phyloP scores from a whole-genome alignment of 2,888 invertebrate genomes.

The Limnephilus lunatus region DNA sequence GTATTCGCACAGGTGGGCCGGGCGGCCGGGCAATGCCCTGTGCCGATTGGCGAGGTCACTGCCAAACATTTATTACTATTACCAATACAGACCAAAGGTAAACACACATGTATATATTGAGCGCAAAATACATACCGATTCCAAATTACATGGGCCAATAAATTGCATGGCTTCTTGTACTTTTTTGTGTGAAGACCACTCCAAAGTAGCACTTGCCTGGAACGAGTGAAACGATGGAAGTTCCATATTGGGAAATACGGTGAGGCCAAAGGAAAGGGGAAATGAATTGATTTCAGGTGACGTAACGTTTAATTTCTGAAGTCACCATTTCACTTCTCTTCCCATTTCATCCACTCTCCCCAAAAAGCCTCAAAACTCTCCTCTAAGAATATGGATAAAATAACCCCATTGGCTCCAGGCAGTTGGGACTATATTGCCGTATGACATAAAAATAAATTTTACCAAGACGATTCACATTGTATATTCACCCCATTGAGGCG shows the following conservation, averaged over 20 bases:
- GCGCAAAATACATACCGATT: not conserved
- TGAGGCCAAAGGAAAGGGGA: not conserved
- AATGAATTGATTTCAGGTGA: not conserved
- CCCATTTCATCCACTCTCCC: not conserved
- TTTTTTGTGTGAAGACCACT: not conserved
- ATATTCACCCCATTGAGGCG: not conserved
- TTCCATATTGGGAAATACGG: not conserved
- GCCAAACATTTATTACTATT: conserved; percentile 20
- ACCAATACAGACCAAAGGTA: conserved; percentile 28
- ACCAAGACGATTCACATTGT: not conserved
- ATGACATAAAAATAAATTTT: not conserved
- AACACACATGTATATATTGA: not conserved
- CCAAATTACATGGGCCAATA: not conserved
- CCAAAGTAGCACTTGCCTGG: not conserved
- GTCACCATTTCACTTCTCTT: not conserved
- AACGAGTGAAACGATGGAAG: not conserved
- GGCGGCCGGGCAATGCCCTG: conserved; percentile 16
- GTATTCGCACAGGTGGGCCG: conserved; percentile 41
- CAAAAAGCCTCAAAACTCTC: no score
- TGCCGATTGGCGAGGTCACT: conserved; percentile 47
- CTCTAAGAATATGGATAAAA: not conserved
- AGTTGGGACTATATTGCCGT: not conserved
- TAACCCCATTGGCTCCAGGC: not conserved
- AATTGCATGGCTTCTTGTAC: not conserved
- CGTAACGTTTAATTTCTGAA: not conserved